Conservation (phyloP, 2,797 vertebrate species). For the Catamblyrhynchus diadema region DNA sequence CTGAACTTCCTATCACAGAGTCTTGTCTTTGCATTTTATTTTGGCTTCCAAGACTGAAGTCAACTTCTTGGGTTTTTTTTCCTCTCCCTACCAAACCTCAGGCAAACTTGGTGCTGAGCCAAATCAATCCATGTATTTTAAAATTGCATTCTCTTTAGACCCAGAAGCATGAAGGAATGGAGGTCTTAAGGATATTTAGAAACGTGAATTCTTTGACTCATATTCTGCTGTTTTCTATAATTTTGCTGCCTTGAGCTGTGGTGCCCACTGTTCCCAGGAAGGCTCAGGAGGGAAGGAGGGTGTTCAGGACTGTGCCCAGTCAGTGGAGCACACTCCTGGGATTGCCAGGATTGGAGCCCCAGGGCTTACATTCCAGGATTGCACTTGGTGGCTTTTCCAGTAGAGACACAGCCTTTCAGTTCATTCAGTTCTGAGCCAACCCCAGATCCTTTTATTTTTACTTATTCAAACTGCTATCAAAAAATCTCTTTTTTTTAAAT, state of each 20-base stretch:
- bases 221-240: neutral
- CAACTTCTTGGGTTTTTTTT: neutral
- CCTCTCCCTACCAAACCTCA: neutral
- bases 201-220: neutral
- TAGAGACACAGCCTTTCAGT: neutral
- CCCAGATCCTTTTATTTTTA: neutral
- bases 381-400: neutral
- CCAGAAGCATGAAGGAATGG: neutral
- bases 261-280: neutral
- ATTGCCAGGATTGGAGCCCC: neutral
- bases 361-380: neutral
- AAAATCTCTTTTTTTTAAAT: neutral
- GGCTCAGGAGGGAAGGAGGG: neutral
- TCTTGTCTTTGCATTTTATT: neutral
- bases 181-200: neutral
- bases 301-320: accelerated
- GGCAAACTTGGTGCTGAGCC: neutral
- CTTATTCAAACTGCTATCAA: neutral
- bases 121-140: neutral
- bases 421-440: neutral
- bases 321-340: neutral
- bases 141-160: neutral
- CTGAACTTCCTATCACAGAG: neutral
- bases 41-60: neutral
- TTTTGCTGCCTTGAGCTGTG: neutral